Evolutionary conservation across 2,113 vertebrate genomes (phyloP), one percentile per base, ranked within the genome.

Genomic region (Carassius gibelio): DNA sequence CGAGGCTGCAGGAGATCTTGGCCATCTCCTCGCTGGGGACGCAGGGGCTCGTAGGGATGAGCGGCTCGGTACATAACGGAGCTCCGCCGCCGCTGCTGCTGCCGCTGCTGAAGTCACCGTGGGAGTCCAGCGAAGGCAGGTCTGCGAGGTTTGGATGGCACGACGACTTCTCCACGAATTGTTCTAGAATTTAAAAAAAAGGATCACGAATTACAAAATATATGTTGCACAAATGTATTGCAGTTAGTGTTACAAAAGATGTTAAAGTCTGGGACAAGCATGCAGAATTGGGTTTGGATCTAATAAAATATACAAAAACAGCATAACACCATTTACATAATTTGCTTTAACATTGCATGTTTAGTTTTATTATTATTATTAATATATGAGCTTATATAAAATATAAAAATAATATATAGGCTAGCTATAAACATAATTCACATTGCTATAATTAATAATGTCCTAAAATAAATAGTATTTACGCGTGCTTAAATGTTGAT

Each of bases 1-100:
- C 98, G 88, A 99, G 91, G 89, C 94, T 98, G 96, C 98, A 99
- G 69, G 95, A 95, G 90, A 99, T 98, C 92, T 98, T 98, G 61
- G 97, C 97, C 98, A 99, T 99, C 91, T 99, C 98, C 92, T 98
- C 98, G 75, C 97, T 99, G 64, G 97, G 98, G 14, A 97, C 91
- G 82, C 95, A 93, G 72, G 97, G 97, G 17, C 94, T 97, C 81
- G 97, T 97, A 84, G 98, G 98, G 84, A 99, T 99, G 83, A 99
- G 96, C 0, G 98, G 98, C 82, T 99, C 98, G 0, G 98, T 99
- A 90, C 97, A 97, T 75, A 96, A 93, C 3, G 95, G 89, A 0
- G 93, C 81, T 95, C 77, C 61, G 13, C 59, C 1, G 34, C 34
- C 61, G 30, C 26, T 93, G 61, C 93, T 93, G 81, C 52, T 5